These are phyloP conservation scores for Micoletzkya japonica DNA, from an alignment of 2,888 invertebrate species.

Conservation along the genomic window DNA sequence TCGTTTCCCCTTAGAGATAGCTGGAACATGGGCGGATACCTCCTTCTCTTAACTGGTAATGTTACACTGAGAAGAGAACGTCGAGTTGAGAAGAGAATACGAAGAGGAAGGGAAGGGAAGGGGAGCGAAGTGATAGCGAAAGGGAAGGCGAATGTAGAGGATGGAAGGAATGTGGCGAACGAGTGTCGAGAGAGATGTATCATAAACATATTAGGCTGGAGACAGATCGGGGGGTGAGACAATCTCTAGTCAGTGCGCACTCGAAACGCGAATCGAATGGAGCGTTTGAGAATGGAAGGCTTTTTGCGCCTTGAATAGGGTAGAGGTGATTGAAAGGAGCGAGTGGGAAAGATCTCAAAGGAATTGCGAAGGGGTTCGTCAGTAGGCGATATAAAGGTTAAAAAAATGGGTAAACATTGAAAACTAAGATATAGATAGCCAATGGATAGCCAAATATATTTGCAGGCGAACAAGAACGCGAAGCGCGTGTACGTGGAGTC, in stretches of 20 bases:
- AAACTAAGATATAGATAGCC: neutral
- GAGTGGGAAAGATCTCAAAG: neutral
- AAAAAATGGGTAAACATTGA: neutral
- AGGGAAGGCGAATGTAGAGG: constrained; percentile 2
- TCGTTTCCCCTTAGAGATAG: neutral
- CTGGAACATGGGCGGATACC: too few relatives aligned
- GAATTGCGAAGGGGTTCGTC: neutral
- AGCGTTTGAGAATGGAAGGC: too few relatives aligned
- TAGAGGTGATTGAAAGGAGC: neutral
- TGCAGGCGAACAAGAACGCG: constrained; percentile 60
- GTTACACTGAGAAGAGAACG: neutral
- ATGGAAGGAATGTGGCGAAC: too few relatives aligned
- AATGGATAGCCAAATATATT: neutral
- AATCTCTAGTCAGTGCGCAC: too few relatives aligned
- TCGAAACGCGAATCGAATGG: too few relatives aligned
- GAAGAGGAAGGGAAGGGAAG: neutral
- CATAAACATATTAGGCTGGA: constrained; percentile 24
- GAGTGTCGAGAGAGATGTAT: constrained; percentile 6
- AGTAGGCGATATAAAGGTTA: neutral
- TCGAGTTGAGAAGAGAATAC: neutral
- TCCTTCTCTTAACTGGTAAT: neutral
- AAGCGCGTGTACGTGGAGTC: constrained; percentile 56
- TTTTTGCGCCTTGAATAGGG: neutral
- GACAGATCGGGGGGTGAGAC: too few relatives aligned
- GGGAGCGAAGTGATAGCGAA: neutral